Base-by-base conservation (phyloP, 2,797 vertebrate genomes). In the Protosalanx chinensis region DNA sequence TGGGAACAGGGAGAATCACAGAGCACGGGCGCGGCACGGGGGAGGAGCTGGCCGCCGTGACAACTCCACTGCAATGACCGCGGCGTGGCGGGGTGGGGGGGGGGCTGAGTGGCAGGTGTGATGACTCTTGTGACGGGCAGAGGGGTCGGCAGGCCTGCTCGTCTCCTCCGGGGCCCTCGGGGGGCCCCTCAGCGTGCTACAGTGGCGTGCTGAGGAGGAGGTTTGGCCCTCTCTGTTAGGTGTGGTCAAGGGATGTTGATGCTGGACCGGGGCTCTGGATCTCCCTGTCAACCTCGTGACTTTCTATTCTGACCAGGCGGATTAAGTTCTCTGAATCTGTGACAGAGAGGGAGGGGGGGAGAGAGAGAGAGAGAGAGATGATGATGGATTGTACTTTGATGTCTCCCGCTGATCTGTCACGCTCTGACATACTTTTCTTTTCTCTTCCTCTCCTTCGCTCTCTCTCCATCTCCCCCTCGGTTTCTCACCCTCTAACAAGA, bases 61-160 rank as follows among this genome's bases (percentile, higher is more conserved):
- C 75, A 88, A 91, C 83, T 60, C 18, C 8, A 16, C 86, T 76
- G 82, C 90, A 90, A 90, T 90, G 88, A 86, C 87, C 86, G 72
- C 77, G 75, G 83, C 82, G 83, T 87, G 80, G 81, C 80, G 32
- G 32, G 32, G 32, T 0, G 32, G n/a, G n/a, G n/a, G 37, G 37
- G 37, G 1, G 86, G 86, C 79, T 82, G 84, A 84, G 83, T 87
- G 84, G 85, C 82, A 75, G 70, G 41, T 74, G 32, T 60, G 78
- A 84, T 74, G 76, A 77, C 72, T 82, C 81, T 83, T 79, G 75
- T 81, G 83, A 80, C 80, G 69, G 80, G 75, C 84, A 68, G 80
- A 15, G 74, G 75, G 64, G 62, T 61, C 73, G 80, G 81, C 64
- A 30, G 76, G 68, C 75, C 79, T 79, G 82, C 79, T 88, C 83